Evolutionary conservation across 2,113 vertebrate genomes (phyloP).

Genomic region (Rhipidura dahli): DNA sequence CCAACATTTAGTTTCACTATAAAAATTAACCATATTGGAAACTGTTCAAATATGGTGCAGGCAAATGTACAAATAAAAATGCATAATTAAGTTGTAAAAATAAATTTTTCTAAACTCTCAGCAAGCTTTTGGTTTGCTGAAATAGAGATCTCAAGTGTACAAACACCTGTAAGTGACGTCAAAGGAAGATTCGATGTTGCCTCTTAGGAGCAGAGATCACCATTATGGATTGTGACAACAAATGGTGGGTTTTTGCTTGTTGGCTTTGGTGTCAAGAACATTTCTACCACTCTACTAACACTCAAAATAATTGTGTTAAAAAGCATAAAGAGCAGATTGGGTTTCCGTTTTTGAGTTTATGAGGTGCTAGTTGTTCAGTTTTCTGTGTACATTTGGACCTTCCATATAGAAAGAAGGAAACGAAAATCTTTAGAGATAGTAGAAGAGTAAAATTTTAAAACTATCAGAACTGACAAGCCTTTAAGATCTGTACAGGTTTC

Average conservation of each 20-base stretch:
- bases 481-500: background rate
- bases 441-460: background rate
- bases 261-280: background rate
- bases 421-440: background rate
- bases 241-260: accelerated
- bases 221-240: background rate
- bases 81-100: background rate
- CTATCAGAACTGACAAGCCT: background rate
- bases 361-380: background rate
- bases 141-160: background rate
- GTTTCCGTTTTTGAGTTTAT: background rate
- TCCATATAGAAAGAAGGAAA: background rate
- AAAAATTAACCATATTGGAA: background rate
- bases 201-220: background rate
- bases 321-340: background rate
- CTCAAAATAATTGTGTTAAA: background rate
- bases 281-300: background rate
- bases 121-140: background rate
- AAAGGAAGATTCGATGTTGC: background rate
- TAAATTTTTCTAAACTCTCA: background rate
- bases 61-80: background rate
- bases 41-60: background rate
- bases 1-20: background rate
- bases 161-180: background rate
- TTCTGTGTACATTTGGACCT: background rate